phyloP scores from a whole-genome alignment of 2,888 invertebrate genomes.

The Hirtodrosophila duncani region DNA sequence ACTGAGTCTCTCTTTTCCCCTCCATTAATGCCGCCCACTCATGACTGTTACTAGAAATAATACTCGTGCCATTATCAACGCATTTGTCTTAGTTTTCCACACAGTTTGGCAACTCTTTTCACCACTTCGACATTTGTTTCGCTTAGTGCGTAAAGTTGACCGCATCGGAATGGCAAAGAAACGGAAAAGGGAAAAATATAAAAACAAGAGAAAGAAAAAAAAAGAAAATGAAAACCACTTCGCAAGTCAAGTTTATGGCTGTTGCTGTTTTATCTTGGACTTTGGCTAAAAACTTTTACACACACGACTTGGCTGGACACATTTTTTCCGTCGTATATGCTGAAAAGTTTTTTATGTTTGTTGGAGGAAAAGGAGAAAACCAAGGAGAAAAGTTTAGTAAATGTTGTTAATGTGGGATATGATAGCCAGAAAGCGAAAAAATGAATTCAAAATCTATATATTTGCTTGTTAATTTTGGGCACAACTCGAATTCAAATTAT shows the following conservation, averaged over 20 bases:
- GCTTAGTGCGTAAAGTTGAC: constrained; percentile 57
- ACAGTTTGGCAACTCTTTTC: constrained; percentile 47
- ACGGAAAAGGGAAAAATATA: not conserved
- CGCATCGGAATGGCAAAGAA: constrained; percentile 24
- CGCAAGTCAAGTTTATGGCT: constrained; percentile 62
- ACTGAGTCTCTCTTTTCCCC: constrained; percentile 27
- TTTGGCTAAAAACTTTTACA: constrained; percentile 42
- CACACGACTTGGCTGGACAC: constrained; percentile 46
- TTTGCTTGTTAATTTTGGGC: no score
- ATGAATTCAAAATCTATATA: no score
- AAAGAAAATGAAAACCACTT: constrained; percentile 39
- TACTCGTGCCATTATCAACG: constrained; percentile 55
- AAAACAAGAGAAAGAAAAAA: constrained; percentile 2
- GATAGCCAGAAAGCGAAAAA: no score
- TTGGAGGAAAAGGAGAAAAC: constrained; percentile 9
- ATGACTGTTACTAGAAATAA: constrained; percentile 41
- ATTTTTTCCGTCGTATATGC: constrained; percentile 28
- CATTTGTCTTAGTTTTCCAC: constrained; percentile 64
- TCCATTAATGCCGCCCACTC: constrained; percentile 29
- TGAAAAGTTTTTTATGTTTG: constrained; percentile 50
- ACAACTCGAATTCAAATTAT: no score
- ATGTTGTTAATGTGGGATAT: no score
- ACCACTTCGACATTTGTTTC: constrained; percentile 62
- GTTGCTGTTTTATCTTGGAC: constrained; percentile 2
- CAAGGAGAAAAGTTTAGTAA: no score